phyloP scores from a whole-genome alignment of 2,888 invertebrate genomes.

The Lasioglossum vierecki region DNA sequence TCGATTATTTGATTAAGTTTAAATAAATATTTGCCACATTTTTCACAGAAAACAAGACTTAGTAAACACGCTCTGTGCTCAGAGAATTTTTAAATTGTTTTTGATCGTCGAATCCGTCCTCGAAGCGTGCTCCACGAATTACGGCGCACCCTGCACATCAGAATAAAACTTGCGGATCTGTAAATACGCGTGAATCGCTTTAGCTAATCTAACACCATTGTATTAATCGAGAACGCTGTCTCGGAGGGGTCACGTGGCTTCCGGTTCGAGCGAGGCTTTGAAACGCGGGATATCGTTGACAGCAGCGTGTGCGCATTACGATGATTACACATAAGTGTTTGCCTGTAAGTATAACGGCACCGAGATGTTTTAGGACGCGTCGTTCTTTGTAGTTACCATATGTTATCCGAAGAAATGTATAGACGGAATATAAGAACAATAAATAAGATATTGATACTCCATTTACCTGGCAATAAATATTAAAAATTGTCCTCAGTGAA shows the following conservation, averaged over 20 bases:
- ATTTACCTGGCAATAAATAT: not conserved
- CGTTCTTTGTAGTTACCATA: slow-evolving; percentile 72
- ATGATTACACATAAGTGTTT: slow-evolving; percentile 65
- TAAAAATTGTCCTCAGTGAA: too few species aligned
- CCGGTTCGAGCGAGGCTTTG: not conserved
- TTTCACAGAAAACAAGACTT: not conserved
- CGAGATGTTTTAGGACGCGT: slow-evolving; percentile 62
- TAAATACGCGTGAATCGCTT: slow-evolving; percentile 64
- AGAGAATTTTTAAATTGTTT: not conserved
- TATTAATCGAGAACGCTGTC: slow-evolving; percentile 54
- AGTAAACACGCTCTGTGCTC: not conserved
- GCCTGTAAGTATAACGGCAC: slow-evolving; percentile 68
- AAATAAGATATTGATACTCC: slow-evolving; percentile 74
- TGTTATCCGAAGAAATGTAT: slow-evolving; percentile 72
- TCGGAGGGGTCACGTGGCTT: not conserved
- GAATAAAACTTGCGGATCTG: slow-evolving; percentile 40
- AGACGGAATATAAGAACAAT: slow-evolving; percentile 70
- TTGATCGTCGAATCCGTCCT: not conserved
- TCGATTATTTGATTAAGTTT: not conserved
- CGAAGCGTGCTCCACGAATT: not conserved
- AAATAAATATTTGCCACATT: not conserved
- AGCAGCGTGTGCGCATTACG: slow-evolving; percentile 34
- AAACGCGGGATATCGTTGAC: not conserved
- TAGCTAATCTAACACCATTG: slow-evolving; percentile 52
- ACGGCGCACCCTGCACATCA: slow-evolving; percentile 25